phyloP scores from a whole-genome alignment of 1,140 invertebrate genomes.

The Octopus bimaculoides region DNA sequence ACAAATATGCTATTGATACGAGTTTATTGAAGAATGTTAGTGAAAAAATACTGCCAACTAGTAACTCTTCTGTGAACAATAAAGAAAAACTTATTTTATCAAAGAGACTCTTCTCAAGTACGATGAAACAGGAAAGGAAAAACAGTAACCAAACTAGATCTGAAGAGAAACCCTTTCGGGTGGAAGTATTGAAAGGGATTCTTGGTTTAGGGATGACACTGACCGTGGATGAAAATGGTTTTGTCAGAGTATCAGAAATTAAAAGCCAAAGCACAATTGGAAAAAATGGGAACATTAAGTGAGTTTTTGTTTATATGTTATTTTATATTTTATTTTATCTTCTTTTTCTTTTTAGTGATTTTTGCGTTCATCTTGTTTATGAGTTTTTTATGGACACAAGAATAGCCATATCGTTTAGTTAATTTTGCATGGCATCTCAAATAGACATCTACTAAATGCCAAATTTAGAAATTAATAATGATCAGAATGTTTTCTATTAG shows the following conservation, averaged over 20 bases:
- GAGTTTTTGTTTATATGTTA: conserved; percentile 18
- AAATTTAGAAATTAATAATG: too few species aligned
- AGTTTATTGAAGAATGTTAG: too few species aligned
- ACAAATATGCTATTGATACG: too few species aligned
- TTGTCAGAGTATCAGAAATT: conserved; percentile 37
- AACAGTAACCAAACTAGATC: conserved; percentile 16
- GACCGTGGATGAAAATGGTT: conserved; percentile 30
- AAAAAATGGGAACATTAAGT: conserved; percentile 43
- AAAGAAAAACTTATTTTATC: too few species aligned
- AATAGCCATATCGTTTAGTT: not conserved
- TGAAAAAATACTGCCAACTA: too few species aligned
- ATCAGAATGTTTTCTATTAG: too few species aligned
- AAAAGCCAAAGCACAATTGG: conserved; percentile 39
- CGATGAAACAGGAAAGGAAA: too few species aligned
- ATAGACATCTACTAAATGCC: too few species aligned
- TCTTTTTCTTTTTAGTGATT: not conserved
- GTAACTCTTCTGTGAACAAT: too few species aligned
- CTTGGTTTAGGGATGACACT: conserved; percentile 45
- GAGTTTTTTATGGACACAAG: not conserved
- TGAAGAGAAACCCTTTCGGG: conserved; percentile 39
- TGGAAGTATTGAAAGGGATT: conserved; percentile 46
- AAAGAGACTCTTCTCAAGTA: too few species aligned
- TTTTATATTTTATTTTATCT: not conserved
- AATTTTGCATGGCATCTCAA: too few species aligned
- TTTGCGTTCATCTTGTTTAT: not conserved